These are phyloP conservation scores for Saturnia pavonia DNA, from an alignment of 2,888 invertebrate genomes.

Conservation along the genomic window DNA sequence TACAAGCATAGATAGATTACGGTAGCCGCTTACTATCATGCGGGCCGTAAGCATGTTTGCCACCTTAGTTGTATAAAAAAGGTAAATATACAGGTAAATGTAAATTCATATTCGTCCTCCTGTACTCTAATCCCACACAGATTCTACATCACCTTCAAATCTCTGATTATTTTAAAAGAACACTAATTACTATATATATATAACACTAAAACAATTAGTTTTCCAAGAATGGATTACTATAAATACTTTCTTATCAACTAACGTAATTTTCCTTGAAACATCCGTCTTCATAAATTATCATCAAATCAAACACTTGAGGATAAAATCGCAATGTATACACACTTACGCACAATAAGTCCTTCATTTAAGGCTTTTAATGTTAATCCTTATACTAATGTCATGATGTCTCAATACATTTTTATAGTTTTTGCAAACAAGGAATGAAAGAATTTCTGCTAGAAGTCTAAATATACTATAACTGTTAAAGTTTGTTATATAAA, in stretches of 20 bases:
- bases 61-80: too few relatives aligned
- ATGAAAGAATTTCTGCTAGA: neutral
- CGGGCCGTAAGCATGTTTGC: too few relatives aligned
- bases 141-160: too few relatives aligned
- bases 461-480: neutral
- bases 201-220: neutral
- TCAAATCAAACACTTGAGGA: constrained; percentile 8
- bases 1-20: too few relatives aligned
- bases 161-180: too few relatives aligned
- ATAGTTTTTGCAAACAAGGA: neutral
- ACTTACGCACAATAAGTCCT: neutral
- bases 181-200: too few relatives aligned
- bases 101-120: too few relatives aligned
- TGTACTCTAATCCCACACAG: too few relatives aligned
- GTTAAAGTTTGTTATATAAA: too few relatives aligned
- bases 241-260: constrained; percentile 6
- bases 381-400: neutral
- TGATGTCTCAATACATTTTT: neutral
- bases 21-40: too few relatives aligned
- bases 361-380: neutral
- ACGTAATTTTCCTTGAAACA: constrained; percentile 3
- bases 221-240: neutral
- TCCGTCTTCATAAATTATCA: constrained; percentile 12
- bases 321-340: neutral
- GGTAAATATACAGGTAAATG: too few relatives aligned